phyloP scores from a whole-genome alignment of 2,113 vertebrate species.

The Scomber colias region DNA sequence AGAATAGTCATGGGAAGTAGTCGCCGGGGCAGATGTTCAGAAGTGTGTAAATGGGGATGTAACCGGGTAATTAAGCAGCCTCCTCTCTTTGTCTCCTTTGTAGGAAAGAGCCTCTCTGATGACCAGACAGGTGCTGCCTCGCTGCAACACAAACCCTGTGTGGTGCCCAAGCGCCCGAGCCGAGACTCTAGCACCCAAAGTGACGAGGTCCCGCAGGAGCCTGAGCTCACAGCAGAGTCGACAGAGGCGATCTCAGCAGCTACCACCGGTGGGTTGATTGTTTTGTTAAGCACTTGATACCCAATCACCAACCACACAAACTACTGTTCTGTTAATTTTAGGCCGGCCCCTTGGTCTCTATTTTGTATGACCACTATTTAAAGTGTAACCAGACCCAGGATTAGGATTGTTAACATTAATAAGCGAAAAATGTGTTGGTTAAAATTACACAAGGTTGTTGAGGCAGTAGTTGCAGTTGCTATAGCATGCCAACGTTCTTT shows the following conservation, averaged over 20 bases:
- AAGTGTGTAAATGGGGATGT: slow-evolving; percentile 54
- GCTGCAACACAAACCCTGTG: slow-evolving; percentile 53
- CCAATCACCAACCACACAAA: slow-evolving; percentile 3
- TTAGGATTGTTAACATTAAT: slow-evolving; percentile 11
- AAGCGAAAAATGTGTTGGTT: slow-evolving; percentile 12
- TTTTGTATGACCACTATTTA: slow-evolving; percentile 19
- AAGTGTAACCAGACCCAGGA: slow-evolving; percentile 39
- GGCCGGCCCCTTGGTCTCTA: slow-evolving; percentile 16
- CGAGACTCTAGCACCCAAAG: slow-evolving; percentile 92
- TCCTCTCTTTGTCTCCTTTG: slow-evolving; percentile 69
- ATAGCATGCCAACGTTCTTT: slow-evolving; percentile 3
- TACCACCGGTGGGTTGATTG: slow-evolving; percentile 69
- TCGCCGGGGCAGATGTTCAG: slow-evolving; percentile 67
- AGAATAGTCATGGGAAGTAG: slow-evolving; percentile 80
- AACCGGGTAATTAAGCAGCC: slow-evolving; percentile 60
- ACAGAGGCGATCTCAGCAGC: slow-evolving; percentile 33
- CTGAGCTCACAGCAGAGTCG: slow-evolving; percentile 37
- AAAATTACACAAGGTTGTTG: slow-evolving; percentile 3
- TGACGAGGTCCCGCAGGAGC: slow-evolving; percentile 62
- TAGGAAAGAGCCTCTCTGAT: slow-evolving; percentile 84
- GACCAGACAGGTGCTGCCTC: slow-evolving; percentile 76
- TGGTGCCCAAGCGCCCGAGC: slow-evolving; percentile 79
- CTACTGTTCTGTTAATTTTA: slow-evolving; percentile 6
- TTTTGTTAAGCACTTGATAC: background rate
- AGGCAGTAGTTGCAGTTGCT: background rate